Base-by-base conservation (phyloP, 2,113 vertebrate species). In the Turdus rufiventris region DNA sequence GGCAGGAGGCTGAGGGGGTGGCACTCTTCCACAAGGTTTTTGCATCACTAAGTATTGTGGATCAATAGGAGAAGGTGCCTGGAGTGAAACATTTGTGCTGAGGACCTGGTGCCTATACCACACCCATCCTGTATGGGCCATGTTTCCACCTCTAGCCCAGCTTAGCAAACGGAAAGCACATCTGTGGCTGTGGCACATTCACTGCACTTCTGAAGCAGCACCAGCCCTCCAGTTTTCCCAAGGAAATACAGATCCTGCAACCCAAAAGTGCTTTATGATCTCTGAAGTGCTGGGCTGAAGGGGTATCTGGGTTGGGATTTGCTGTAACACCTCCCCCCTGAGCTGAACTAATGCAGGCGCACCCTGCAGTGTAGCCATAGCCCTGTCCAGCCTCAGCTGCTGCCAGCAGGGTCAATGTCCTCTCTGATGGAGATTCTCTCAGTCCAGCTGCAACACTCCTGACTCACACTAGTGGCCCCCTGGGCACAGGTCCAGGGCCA, bases 401-500 rank as follows among this genome's bases (percentile, higher is more conserved):
- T 56, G 74, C 19, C 34, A 31, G 19, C n/a, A 74, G 12, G 24
- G 24, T 25, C n/a, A 65, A 40, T 1, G 2, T 31, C 42, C 25
- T 4, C 0, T 0, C 21, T 62, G 38, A n/a, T 0, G 0, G 34
- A 88, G n/a, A 28, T 13, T 36, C 38, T 54, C 53, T 76, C 62
- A 75, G 62, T 57, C 17, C 2, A 5, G n/a, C 19, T 12, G 1
- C 14, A 66, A 29, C 11, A 8, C 34, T 24, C 53, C 58, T 73
- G 18, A 47, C 18, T 23, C 28, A 62, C 19, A 24, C n/a, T 14
- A 25, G 51, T 18, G 19, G 14, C 8, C 57, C 79, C 51, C 51
- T 61, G 50, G 75, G 10, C 36, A 66, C 31, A n/a, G 38, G 11
- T 70, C n/a, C 51, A 77, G 65, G 26, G 19, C 26, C 24, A 66